phyloP scores from a whole-genome alignment of 2,888 invertebrate genomes.

The Andrena bucephala region DNA sequence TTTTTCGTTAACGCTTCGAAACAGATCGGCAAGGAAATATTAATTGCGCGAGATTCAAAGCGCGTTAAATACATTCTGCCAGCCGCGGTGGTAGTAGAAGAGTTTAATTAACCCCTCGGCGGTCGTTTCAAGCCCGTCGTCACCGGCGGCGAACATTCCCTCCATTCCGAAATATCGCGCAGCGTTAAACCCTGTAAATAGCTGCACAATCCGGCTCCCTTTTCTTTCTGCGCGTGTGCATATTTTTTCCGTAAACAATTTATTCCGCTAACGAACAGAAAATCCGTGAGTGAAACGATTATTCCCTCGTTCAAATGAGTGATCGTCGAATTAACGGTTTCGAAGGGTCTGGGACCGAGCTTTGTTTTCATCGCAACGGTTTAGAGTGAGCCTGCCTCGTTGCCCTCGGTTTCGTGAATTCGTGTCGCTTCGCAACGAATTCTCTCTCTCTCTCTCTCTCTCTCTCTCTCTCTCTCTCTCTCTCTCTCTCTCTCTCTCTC shows the following conservation, averaged over 20 bases:
- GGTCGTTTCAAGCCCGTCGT: too few species aligned
- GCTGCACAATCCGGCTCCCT: too few species aligned
- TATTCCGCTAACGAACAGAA: conserved; percentile 6
- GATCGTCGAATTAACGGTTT: conserved; percentile 4
- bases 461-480: neutral
- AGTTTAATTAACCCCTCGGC: too few species aligned
- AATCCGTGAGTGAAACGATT: neutral
- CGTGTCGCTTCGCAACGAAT: conserved; percentile 17
- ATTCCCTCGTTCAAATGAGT: neutral
- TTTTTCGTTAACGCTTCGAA: too few species aligned
- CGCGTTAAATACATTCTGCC: too few species aligned
- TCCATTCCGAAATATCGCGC: too few species aligned
- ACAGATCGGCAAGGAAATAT: too few species aligned
- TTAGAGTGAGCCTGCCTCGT: conserved; percentile 22
- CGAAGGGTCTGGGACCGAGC: neutral
- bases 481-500: conserved; percentile 7
- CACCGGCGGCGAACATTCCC: too few species aligned
- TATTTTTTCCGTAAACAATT: neutral
- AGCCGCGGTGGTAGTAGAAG: too few species aligned
- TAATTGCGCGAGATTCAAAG: too few species aligned
- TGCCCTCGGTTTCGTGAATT: conserved; percentile 22
- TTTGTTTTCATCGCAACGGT: conserved; percentile 16
- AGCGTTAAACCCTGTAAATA: too few species aligned
- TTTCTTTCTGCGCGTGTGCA: too few species aligned
- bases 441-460: neutral